Evolutionary conservation across 2,113 vertebrate genomes (phyloP).

Genomic region (Melanostigma gelatinosum): DNA sequence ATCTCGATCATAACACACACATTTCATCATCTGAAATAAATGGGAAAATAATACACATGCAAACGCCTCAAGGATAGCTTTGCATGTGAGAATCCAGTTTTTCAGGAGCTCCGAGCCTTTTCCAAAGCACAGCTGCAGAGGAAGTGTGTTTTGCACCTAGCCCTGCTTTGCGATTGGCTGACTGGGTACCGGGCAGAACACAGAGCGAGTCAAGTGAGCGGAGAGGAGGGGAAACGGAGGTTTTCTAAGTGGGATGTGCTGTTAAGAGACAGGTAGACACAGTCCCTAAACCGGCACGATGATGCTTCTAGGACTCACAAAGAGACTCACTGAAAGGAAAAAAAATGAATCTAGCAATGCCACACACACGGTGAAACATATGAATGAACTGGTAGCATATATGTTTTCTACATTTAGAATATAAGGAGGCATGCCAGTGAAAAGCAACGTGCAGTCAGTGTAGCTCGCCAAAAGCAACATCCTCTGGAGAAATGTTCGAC

Average conservation of each 20-base stretch:
- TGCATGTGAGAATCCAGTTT: conserved; percentile 41
- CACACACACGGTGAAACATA: not conserved
- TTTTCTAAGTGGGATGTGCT: conserved; percentile 28
- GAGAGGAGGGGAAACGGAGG: conserved; percentile 48
- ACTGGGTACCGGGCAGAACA: conserved; percentile 82
- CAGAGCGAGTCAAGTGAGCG: conserved; percentile 59
- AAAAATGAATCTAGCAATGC: not conserved
- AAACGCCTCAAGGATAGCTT: conserved; percentile 11
- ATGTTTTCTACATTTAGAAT: not conserved
- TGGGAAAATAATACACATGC: not conserved
- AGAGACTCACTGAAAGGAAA: not conserved
- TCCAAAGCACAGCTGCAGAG: conserved; percentile 59
- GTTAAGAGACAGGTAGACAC: conserved; percentile 27
- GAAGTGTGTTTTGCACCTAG: conserved; percentile 57
- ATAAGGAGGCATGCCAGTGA: not conserved
- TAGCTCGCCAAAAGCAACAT: not conserved
- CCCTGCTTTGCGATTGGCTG: conserved; percentile 77
- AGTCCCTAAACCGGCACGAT: conserved; percentile 3
- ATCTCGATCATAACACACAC: not conserved
- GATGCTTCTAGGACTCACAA: not conserved
- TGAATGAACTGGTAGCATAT: not conserved
- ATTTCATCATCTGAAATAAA: not conserved
- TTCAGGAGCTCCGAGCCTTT: conserved; percentile 42
- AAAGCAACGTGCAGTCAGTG: not conserved
- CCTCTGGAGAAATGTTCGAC: not conserved